Conservation (phyloP, 2,113 vertebrate genomes). For the Apodemus speciosus region DNA sequence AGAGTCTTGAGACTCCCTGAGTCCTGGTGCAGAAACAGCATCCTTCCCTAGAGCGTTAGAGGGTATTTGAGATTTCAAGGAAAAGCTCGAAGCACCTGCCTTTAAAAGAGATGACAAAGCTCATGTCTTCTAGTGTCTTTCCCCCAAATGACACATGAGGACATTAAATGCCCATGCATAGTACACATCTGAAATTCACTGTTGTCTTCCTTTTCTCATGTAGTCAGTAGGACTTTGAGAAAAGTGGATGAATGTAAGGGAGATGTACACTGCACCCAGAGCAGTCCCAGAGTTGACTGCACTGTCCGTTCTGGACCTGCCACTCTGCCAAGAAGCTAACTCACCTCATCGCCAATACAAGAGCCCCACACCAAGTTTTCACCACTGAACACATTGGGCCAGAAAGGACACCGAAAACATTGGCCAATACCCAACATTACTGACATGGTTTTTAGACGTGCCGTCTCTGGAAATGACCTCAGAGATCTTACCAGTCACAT, state of each 20-base stretch:
- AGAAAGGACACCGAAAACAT: neutral
- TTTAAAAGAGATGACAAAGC: neutral
- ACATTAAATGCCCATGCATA: too few species aligned
- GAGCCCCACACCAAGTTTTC: neutral
- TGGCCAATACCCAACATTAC: neutral
- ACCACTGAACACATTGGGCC: neutral
- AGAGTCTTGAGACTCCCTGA: neutral
- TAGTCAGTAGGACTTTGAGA: neutral
- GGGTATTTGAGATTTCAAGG: neutral
- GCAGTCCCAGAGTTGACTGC: neutral
- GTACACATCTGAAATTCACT: neutral
- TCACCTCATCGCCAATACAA: neutral
- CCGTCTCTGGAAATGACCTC: neutral
- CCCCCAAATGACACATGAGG: neutral
- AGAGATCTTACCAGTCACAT: neutral
- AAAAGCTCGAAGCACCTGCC: neutral
- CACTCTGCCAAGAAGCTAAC: neutral
- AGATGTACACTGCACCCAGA: neutral
- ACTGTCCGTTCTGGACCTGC: neutral
- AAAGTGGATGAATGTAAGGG: neutral
- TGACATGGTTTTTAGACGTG: neutral
- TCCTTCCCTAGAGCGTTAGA: too few species aligned
- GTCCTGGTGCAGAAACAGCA: neutral
- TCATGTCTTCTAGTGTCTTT: neutral
- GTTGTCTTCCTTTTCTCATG: neutral